Percentiles rank a stretch among this genome's conserved stretches.
Evolutionary conservation across 2,113 vertebrate species (phyloP).

Genomic region (Gnathonemus longibarbis): DNA sequence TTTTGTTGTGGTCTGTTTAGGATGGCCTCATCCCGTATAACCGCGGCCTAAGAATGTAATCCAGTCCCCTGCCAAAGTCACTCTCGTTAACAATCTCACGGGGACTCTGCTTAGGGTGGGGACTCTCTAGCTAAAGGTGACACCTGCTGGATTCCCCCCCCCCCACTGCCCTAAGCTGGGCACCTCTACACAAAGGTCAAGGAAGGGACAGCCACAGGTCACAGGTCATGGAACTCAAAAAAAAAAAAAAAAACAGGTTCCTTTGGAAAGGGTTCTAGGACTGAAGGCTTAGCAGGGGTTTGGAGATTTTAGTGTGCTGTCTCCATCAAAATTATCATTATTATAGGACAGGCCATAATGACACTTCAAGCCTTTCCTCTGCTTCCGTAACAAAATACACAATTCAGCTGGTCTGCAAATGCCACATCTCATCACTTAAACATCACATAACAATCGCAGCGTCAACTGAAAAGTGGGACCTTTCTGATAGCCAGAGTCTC

Average conservation of each 20-base stretch:
- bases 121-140: conserved; percentile 70
- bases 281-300: background rate
- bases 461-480: background rate
- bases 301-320: no score
- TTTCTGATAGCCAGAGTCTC: background rate
- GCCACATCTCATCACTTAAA: background rate
- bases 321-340: background rate
- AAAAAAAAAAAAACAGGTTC: conserved; percentile 49
- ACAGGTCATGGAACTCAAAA: conserved; percentile 69
- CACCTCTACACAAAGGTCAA: conserved; percentile 70
- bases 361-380: background rate
- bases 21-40: conserved; percentile 67
- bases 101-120: conserved; percentile 47
- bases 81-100: conserved; percentile 56
- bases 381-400: background rate
- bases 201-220: conserved; percentile 62
- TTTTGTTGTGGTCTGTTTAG: conserved; percentile 61
- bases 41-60: conserved; percentile 67
- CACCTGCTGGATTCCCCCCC: conserved; percentile 58
- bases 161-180: conserved; percentile 50
- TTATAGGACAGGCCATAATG: background rate
- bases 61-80: conserved; percentile 51
- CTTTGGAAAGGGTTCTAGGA: conserved; percentile 38
- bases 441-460: background rate
- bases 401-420: background rate